Base-by-base conservation (phyloP, 2,113 vertebrate genomes). In the Mustela lutreola region DNA sequence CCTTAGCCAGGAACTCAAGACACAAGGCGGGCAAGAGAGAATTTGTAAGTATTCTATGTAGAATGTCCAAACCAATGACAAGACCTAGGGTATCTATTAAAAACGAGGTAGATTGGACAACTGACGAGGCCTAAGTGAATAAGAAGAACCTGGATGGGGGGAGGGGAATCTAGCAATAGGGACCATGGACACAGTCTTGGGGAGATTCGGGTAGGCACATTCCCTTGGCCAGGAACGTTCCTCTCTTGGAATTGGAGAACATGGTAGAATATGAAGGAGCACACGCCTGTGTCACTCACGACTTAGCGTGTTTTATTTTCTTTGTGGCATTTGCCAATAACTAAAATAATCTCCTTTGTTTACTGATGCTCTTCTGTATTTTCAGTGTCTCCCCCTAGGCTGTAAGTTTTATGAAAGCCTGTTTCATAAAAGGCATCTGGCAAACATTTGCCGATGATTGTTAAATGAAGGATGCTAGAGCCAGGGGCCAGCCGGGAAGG, bases 321-420 rank as follows among this genome's bases (percentile, higher is more conserved):
- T 82, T 87, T 56, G 62, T 9, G 53, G 67, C 19, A 78, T 78
- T 76, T 71, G 10, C 60, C 60, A 71, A n/a, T 84, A 84, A 60
- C 6, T 78, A 67, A 50, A 91, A 60, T 53, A 50, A 65, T 62
- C 39, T 89, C 50, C 53, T 56, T 75, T 76, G 58, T 81, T 84
- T 87, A 48, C 11, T 50, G 3, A 65, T 7, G 1, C 26, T 22
- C 28, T 60, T 63, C 82, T 96, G 63, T 78, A 89, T 48, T 96
- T 81, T 91, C 28, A 86, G 28, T 73, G 93, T 96, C 39, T 89
- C 19, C 18, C 56, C 48, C 5, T 16, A 26, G 16, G 56, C 28
- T 71, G 1, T 18, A 80, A 67, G 56, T 28, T 83, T 89, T 60
- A 28, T 45, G 15, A 94, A 50, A 63, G 10, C 9, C 18, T 62